Evolutionary conservation across 1,140 invertebrate genomes (phyloP), one percentile per base, ranked within the genome.

Genomic region (Scylla paramamosain): DNA sequence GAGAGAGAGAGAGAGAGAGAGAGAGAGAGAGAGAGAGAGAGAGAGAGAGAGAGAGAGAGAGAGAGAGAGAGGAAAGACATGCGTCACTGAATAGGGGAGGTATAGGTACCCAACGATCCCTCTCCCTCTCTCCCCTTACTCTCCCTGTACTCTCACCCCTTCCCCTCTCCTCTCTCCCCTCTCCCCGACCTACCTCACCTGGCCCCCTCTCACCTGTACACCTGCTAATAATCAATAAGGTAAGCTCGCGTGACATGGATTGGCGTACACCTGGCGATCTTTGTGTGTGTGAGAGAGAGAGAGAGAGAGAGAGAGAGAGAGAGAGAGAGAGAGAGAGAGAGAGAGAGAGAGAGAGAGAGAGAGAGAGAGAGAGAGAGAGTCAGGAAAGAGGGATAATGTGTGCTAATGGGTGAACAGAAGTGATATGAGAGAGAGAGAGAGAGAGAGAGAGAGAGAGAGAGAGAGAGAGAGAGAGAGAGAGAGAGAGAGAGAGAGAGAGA

Each of bases 241-340:
- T 77, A 77, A 59, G 67, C 67, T 77, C 25, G 67, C 67, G 67
- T 77, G 67, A 77, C 67, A 77, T 3, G 67, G 67, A 77, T n/a
- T 77, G 67, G 67, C 67, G 67, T 77, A 77, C 67, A 77, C 67
- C 67, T 77, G 67, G 67, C 67, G 67, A n/a, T 20, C 67, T 77
- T 77, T 77, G 52, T 59, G 52, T 0, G 52, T 4, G 52, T 4
- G 52, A 77, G 67, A 77, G 67, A 77, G 67, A 77, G 67, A 77
- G 67, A 77, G 67, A 77, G 67, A 77, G 67, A 77, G 67, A 77
- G 67, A 77, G 67, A 77, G n/a, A 77, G n/a, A 77, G n/a, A n/a
- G 67, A 77, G 67, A 77, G n/a, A 77, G 67, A n/a, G 67, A 77
- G n/a, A n/a, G 67, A n/a, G n/a, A 77, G n/a, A n/a, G 67, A 77